phyloP scores from a whole-genome alignment of 64 coral and sea anemone genomes.

The Platygyra sinensis region DNA sequence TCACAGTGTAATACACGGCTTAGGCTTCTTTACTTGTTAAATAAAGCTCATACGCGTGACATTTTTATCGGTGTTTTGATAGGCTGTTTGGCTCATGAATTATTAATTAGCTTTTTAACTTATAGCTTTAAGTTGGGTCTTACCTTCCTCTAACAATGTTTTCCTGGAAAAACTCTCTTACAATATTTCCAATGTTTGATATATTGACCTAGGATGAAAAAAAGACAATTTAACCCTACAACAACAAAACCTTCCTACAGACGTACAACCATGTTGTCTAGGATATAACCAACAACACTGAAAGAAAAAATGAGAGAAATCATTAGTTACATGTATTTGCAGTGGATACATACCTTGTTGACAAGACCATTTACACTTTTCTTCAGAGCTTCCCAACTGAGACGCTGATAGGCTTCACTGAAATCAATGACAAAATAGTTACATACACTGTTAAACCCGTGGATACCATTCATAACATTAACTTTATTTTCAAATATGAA shows the following conservation, averaged over 20 bases:
- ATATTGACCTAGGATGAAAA: slow-evolving; percentile 79
- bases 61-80: too few species aligned
- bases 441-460: neutral
- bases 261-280: too few species aligned
- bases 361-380: slow-evolving; percentile 98
- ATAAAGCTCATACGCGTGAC: too few species aligned
- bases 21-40: too few species aligned
- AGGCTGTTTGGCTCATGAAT: too few species aligned
- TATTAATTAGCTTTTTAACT: too few species aligned
- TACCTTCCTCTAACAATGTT: slow-evolving; percentile 97
- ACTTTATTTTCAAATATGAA: neutral
- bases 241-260: too few species aligned
- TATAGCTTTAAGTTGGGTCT: neutral
- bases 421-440: slow-evolving; percentile 13
- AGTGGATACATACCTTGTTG: slow-evolving; percentile 72
- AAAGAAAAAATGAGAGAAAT: too few species aligned
- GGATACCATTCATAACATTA: neutral
- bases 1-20: too few species aligned
- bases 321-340: too few species aligned
- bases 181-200: slow-evolving; percentile 94
- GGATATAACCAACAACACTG: too few species aligned
- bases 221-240: too few species aligned
- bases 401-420: slow-evolving; percentile 92
- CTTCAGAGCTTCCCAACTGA: slow-evolving; percentile 98
- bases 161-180: slow-evolving; percentile 95